These are phyloP conservation scores for Nesidiocoris tenuis DNA, from an alignment of 2,888 invertebrate genomes.

Conservation along the genomic window DNA sequence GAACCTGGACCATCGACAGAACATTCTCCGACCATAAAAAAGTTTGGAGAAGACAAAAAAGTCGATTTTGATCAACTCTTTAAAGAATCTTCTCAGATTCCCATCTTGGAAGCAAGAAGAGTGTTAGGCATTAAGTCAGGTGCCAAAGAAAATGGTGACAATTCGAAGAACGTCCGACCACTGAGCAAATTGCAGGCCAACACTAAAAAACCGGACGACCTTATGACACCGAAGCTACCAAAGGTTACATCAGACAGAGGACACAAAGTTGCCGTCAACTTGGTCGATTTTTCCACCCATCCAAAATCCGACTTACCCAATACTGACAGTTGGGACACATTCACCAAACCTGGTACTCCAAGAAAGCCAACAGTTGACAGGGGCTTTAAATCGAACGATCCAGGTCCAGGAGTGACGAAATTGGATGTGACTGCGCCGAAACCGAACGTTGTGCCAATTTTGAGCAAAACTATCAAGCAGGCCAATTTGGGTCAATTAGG, in stretches of 20 bases:
- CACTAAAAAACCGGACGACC: background rate
- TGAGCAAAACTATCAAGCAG: slow-evolving; percentile 21
- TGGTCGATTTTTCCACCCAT: slow-evolving; percentile 9
- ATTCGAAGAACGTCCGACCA: background rate
- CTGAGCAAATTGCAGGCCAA: background rate
- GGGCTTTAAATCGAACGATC: background rate
- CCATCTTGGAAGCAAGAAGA: background rate
- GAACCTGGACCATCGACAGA: too few species aligned
- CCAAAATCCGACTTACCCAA: background rate
- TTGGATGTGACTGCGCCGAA: background rate
- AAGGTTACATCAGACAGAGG: slow-evolving; percentile 12
- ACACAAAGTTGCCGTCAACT: background rate
- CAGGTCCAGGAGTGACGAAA: background rate
- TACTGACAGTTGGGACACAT: background rate
- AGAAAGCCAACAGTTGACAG: background rate
- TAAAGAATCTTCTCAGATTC: slow-evolving; percentile 21
- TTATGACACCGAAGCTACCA: background rate
- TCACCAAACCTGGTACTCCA: background rate
- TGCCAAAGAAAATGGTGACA: background rate
- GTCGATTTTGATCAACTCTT: slow-evolving; percentile 15
- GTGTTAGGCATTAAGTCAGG: too few species aligned
- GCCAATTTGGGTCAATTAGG: background rate
- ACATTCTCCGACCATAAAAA: too few species aligned
- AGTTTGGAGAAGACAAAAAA: background rate
- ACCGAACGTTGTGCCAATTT: background rate